Evolutionary conservation across 1,140 invertebrate genomes (phyloP), one percentile per base, ranked within the genome.

Genomic region (Chymomyza costata): DNA sequence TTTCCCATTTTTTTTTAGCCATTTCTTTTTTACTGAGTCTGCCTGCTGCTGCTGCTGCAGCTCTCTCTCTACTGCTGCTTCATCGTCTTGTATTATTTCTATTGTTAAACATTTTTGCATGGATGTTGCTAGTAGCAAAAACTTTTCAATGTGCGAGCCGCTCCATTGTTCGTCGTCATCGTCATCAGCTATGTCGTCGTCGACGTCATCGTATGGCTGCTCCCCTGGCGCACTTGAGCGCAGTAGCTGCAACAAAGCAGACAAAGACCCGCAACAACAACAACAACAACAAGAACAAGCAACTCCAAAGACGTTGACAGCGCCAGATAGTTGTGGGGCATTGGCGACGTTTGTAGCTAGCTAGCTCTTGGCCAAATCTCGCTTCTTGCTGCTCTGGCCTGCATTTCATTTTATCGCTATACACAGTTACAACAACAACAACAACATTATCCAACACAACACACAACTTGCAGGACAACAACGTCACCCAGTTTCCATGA

Each of bases 41-140:
- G n/a, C 21, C 10, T 6, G 8, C 18, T 32, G 32, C 54, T n/a
- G 1, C 13, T 10, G 2, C 17, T 19, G 38, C 51, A 40, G 38
- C n/a, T n/a, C n/a, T n/a, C n/a, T n/a, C n/a, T n/a, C n/a, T n/a
- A n/a, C 30, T 34, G 28, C 50, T 48, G 52, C 52, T 49, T 49
- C 52, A 43, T 39, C 45, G 38, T 40, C 38, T 48, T 65, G 50
- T 60, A 62, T 74, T 69, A 69, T 76, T 78, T 73, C 73, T 68
- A 78, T 78, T 78, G 73, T 78, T 78, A 78, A 78, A 74, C 81
- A 78, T 80, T 80, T 78, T 78, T 80, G 73, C 73, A 78, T 78
- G 63, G 71, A 53, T 58, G 43, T 52, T 78, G 71, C 71, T 71
- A 71, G 70, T 70, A 78, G 70, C 70, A 64, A 76, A 76, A 78